These are phyloP conservation scores for Morpho deidamia DNA, from an alignment of 2,888 invertebrate species.

Conservation along the genomic window DNA sequence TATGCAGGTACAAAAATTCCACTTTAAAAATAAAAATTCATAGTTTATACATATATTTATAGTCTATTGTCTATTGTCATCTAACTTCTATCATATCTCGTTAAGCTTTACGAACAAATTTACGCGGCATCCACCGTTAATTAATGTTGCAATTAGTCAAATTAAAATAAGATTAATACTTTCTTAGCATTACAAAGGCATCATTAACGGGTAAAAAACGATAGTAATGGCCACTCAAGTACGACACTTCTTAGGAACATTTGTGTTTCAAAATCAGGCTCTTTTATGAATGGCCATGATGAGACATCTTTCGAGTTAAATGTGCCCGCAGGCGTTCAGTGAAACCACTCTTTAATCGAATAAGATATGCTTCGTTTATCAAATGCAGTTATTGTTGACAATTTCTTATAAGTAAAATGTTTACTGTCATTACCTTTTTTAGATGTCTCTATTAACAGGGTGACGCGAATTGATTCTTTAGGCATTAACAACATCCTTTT, in stretches of 20 bases:
- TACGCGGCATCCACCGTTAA: constrained; percentile 37
- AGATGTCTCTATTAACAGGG: constrained; percentile 38
- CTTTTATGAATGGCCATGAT: constrained; percentile 25
- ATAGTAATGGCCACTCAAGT: constrained; percentile 26
- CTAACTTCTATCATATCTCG: not conserved
- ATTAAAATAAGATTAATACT: constrained; percentile 69
- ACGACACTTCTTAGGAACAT: constrained; percentile 22
- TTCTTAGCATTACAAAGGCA: constrained; percentile 47
- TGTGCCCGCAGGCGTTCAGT: constrained; percentile 56
- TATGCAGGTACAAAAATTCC: no score
- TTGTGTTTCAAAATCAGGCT: not conserved
- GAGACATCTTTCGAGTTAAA: constrained; percentile 41
- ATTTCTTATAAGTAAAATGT: constrained; percentile 37
- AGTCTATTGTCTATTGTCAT: not conserved
- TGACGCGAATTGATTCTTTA: constrained; percentile 38
- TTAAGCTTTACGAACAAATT: constrained; percentile 1
- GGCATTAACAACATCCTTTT: constrained; percentile 4
- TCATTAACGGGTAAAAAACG: constrained; percentile 35
- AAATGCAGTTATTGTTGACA: constrained; percentile 59
- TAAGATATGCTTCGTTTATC: constrained; percentile 69
- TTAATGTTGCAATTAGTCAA: constrained; percentile 62
- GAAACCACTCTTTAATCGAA: constrained; percentile 58
- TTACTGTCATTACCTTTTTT: constrained; percentile 37
- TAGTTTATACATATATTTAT: not conserved
- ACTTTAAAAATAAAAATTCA: no score